Evolutionary conservation across 2,113 vertebrate species (phyloP), one percentile per base, ranked within the genome.

Genomic region (Alexandromys fortis): DNA sequence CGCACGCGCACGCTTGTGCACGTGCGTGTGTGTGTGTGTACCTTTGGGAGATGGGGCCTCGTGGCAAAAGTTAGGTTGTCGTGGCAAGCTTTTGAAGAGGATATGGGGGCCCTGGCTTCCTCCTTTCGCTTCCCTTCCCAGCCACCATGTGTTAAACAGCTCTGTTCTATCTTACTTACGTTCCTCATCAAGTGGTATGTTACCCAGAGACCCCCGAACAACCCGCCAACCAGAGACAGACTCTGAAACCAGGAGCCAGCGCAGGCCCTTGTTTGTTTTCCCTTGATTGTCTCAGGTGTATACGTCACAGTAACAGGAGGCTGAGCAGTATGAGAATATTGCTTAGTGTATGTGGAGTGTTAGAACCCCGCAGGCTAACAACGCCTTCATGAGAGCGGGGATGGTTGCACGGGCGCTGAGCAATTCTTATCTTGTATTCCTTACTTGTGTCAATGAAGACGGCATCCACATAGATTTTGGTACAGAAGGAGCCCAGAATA

Each of bases 401-500:
- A 22, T 0, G 19, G 1, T 21, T 24, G 0, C 1, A 73, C 13
- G 1, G 12, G 19, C 0, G 1, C 19, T 24, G 35, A 42, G 52
- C 45, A 68, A 58, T 1, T 0, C 16, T 38, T 19, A 76, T 38
- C 6, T 2, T 17, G 55, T 17, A 35, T 14, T 82, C 97, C 99
- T 99, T 98, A 99, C 99, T 99, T 97, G 99, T 99, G 97, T 99
- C 99, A 22, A 99, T 99, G 98, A 99, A 99, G 98, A 99, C 98
- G 2, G 99, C 99, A 79, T 99, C 99, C 98, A 99, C 99, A 0
- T 99, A 99, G 98, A 99, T 99, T 98, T 99, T 99, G 96, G 99
- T 99, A 98, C 99, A 99, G 98, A 99, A 98, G 28, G 99, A 99
- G 94, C 99, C 99, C 95, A 99, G 99, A 98, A 99, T 99, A 98